These are phyloP conservation scores for Mamestra configurata DNA, from an alignment of 1,140 invertebrate genomes.

Conservation along the genomic window DNA sequence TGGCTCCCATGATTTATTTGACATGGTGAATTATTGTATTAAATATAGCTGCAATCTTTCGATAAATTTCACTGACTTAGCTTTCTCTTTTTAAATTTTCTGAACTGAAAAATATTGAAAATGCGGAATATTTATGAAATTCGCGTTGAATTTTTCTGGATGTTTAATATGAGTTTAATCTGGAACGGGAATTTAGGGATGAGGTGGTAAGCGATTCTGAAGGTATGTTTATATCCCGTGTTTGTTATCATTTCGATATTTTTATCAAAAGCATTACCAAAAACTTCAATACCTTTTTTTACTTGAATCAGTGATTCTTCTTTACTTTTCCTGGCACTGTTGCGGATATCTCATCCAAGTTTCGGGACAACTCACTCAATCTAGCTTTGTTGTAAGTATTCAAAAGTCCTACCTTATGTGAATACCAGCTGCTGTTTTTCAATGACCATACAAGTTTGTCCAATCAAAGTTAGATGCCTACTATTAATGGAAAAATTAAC, in stretches of 20 bases:
- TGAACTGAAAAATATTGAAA: background rate
- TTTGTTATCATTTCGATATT: background rate
- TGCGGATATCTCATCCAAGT: too few species aligned
- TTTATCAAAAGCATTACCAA: too few species aligned
- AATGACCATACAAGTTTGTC: too few species aligned
- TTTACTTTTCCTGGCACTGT: too few species aligned
- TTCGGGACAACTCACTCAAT: too few species aligned
- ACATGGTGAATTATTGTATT: slow-evolving; percentile 35
- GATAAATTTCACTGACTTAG: background rate
- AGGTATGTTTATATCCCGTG: background rate
- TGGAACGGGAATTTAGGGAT: background rate
- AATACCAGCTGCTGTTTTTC: too few species aligned
- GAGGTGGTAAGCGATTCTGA: background rate
- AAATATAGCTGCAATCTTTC: slow-evolving; percentile 30
- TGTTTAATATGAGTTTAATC: background rate
- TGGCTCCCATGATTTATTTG: slow-evolving; percentile 33
- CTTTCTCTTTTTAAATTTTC: slow-evolving; percentile 21
- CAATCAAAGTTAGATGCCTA: too few species aligned
- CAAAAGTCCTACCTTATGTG: too few species aligned
- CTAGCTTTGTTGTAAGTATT: too few species aligned
- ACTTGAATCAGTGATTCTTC: too few species aligned
- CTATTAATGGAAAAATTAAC: too few species aligned
- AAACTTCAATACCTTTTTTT: too few species aligned
- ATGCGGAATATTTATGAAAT: slow-evolving; percentile 6
- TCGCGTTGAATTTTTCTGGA: background rate